phyloP scores from a whole-genome alignment of 1,140 invertebrate species.

The Bombyx mori region ASM3026992v2 NC_085117.1:14976001-14976500 shows the following conservation, averaged over 20 bases:
- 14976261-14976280: slow-evolving; percentile 8
- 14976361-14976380: too few relatives aligned
- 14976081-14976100: neutral
- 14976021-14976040: neutral
- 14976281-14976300: too few relatives aligned
- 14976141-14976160: slow-evolving; percentile 12
- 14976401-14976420: too few relatives aligned
- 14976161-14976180: slow-evolving; percentile 27
- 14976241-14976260: slow-evolving; percentile 27
- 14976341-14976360: too few relatives aligned
- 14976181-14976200: slow-evolving; percentile 6
- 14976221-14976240: slow-evolving; percentile 20
- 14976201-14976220: slow-evolving; percentile 6
- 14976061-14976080: neutral
- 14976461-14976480: too few relatives aligned
- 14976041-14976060: neutral
- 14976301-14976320: too few relatives aligned
- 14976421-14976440: too few relatives aligned
- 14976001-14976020: too few relatives aligned
- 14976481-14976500: too few relatives aligned
- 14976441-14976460: too few relatives aligned
- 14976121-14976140: neutral
- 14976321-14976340: too few relatives aligned
- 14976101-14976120: neutral
- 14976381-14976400: too few relatives aligned